Conservation (phyloP, 1,140 invertebrate genomes). For the Lordiphosa mommai region DNA sequence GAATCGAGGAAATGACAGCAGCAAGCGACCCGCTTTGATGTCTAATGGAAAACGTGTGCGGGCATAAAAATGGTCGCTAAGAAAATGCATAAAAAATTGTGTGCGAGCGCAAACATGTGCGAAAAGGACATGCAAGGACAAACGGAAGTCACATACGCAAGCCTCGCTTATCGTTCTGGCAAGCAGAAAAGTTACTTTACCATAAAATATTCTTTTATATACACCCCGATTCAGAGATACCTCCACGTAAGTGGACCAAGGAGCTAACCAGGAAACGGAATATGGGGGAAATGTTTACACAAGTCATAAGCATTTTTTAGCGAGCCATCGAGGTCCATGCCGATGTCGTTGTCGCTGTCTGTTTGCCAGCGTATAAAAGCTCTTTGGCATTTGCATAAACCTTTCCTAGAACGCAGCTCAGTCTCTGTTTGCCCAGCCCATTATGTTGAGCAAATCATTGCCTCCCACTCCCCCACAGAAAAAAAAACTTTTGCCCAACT, state of each 20-base stretch:
- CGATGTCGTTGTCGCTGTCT: conserved; percentile 7
- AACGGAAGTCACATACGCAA: conserved; percentile 72
- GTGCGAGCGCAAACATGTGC: conserved; percentile 10
- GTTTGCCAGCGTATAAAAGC: conserved; percentile 65
- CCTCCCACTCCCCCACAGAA: not conserved
- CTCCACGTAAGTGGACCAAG: conserved; percentile 56
- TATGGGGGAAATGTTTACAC: conserved; percentile 63
- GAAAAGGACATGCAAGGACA: conserved; percentile 69
- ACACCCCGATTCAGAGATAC: conserved; percentile 43
- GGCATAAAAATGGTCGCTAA: conserved; percentile 79
- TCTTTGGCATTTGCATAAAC: conserved; percentile 62
- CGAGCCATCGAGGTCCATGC: conserved; percentile 37
- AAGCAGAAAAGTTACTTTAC: conserved; percentile 66
- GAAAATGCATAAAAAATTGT: conserved; percentile 77
- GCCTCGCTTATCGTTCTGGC: conserved; percentile 44
- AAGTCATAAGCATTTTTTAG: conserved; percentile 77
- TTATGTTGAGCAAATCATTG: conserved; percentile 18
- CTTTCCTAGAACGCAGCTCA: conserved; percentile 24
- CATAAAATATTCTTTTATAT: conserved; percentile 68
- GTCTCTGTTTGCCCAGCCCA: conserved; percentile 34
- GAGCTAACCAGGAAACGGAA: not conserved
- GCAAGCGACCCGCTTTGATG: conserved; percentile 37
- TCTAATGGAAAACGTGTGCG: conserved; percentile 79
- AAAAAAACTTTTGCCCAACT: conserved; percentile 57
- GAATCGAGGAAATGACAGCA: conserved; percentile 50